Percentiles rank a stretch among this genome's conserved stretches.
These are phyloP conservation scores for Nothura maculosa DNA, from an alignment of 2,797 vertebrate genomes.

Conservation along the genomic window DNA sequence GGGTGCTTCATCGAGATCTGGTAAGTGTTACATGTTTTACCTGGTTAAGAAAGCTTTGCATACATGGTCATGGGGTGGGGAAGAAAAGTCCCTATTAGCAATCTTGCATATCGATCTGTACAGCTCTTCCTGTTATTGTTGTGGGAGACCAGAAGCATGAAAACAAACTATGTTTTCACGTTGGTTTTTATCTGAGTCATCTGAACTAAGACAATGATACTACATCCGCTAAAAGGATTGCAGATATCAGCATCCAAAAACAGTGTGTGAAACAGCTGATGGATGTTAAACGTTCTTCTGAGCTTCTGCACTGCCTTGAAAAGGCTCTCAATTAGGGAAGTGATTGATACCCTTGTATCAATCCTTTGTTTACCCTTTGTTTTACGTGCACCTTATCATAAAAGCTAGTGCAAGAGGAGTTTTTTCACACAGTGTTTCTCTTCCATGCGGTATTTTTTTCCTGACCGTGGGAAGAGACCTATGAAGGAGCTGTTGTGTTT, in stretches of 20 bases:
- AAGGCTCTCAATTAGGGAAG: slow-evolving; percentile 27
- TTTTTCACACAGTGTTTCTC: slow-evolving; percentile 42
- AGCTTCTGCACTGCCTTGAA: background rate
- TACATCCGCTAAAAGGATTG: slow-evolving; percentile 45
- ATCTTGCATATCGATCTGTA: slow-evolving; percentile 32
- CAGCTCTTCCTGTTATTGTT: slow-evolving; percentile 73
- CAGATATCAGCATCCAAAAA: slow-evolving; percentile 34
- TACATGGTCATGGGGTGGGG: background rate
- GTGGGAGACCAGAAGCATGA: slow-evolving; percentile 32
- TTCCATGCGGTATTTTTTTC: slow-evolving; percentile 51
- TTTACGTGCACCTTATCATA: slow-evolving; percentile 6
- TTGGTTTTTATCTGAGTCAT: slow-evolving; percentile 64
- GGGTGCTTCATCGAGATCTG: slow-evolving; percentile 89
- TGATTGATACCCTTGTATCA: slow-evolving; percentile 43
- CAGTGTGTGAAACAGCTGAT: slow-evolving; percentile 10
- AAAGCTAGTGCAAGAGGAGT: slow-evolving; percentile 10
- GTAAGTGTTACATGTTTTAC: slow-evolving; percentile 70
- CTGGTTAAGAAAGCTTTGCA: background rate
- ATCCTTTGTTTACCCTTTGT: no score
- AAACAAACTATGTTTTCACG: slow-evolving; percentile 47
- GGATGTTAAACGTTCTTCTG: background rate
- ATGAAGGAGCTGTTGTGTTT: slow-evolving; percentile 39
- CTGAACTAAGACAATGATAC: slow-evolving; percentile 61
- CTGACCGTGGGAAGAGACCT: slow-evolving; percentile 67
- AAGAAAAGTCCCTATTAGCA: slow-evolving; percentile 12